Evolutionary conservation across 1,140 invertebrate genomes (phyloP).

Genomic region (Pseudomyrmex sp.): DNA sequence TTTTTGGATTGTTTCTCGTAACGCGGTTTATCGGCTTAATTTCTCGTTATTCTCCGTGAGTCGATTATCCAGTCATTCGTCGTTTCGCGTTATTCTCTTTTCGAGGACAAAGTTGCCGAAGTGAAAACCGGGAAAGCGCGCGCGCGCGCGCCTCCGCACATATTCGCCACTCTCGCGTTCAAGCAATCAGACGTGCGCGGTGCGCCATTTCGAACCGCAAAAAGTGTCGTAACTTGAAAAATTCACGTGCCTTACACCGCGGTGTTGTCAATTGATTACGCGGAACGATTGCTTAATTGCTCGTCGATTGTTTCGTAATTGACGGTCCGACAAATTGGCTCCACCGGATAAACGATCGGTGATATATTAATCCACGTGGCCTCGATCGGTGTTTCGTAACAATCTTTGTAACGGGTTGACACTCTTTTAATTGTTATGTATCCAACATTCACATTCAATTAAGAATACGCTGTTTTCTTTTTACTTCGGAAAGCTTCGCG

Average conservation of each 20-base stretch:
- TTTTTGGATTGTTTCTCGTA: not conserved
- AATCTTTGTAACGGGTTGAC: not conserved
- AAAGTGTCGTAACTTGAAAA: constrained; percentile 25
- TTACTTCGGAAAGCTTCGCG: not conserved
- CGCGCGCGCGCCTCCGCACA: not conserved
- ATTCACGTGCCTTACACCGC: not conserved
- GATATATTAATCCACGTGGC: constrained; percentile 66
- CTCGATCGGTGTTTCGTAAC: constrained; percentile 22
- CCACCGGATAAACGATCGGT: constrained; percentile 63
- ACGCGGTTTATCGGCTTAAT: constrained; percentile 40
- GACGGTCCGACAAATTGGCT: constrained; percentile 67
- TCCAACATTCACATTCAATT: not conserved
- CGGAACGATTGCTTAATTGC: constrained; percentile 67
- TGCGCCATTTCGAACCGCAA: not conserved
- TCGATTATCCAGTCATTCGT: constrained; percentile 38
- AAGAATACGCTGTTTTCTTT: not conserved
- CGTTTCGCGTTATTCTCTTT: constrained; percentile 8
- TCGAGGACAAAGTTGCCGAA: not conserved
- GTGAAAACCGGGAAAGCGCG: not conserved
- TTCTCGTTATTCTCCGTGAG: constrained; percentile 25
- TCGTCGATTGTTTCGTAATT: constrained; percentile 70
- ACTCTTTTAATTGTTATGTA: constrained; percentile 21
- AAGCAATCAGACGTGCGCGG: constrained; percentile 15
- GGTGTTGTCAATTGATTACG: constrained; percentile 63
- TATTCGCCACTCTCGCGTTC: constrained; percentile 7